Evolutionary conservation across 2,888 invertebrate species (phyloP), one percentile per base, ranked within the genome.

Genomic region (Pyrocoelia pectoralis): DNA sequence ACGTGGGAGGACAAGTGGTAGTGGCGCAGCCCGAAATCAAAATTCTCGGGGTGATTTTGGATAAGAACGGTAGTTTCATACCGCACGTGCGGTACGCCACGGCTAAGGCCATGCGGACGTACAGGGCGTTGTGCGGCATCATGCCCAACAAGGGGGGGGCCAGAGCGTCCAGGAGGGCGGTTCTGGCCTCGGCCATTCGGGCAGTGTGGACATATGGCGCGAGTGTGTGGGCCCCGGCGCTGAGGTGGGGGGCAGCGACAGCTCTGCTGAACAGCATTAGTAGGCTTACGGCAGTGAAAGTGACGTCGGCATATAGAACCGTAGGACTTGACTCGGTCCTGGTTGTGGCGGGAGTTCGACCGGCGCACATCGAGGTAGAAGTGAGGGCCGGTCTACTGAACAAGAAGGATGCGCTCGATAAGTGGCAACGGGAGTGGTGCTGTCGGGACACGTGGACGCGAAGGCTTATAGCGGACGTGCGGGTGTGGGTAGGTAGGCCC

Each of bases 181-280:
- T n/a, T n/a, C n/a, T n/a, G n/a, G 43, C 18, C 0, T 13, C 17
- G 2, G 43, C 41, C 12, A 46, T 51, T 14, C 13, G 12, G 1
- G 56, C 65, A 1, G 48, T 49, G 9, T 5, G 57, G 8, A 4
- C 62, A 17, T 62, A 62, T 17, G 65, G 38, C 1, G 48, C 61
- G 4, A 24, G 40, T 12, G 24, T 49, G 9, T 65, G 57, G 65
- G 5, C 15, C 28, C 6, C 18, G 12, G 18, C 17, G 1, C 28
- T 54, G 18, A 18, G 10, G 6, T 18, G 12, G 8, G 12, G 40
- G 9, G 6, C 13, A 8, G 13, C 51, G n/a, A 18, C 12, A 28
- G 18, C 41, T 2, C n/a, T 15, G 41, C 24, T 59, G 14, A 13
- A 46, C 14, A 55, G 18, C 5, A 17, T 54, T 15, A 33, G 59